Base-by-base conservation (phyloP, 2,888 invertebrate genomes). In the Drosophila birchii region DNA sequence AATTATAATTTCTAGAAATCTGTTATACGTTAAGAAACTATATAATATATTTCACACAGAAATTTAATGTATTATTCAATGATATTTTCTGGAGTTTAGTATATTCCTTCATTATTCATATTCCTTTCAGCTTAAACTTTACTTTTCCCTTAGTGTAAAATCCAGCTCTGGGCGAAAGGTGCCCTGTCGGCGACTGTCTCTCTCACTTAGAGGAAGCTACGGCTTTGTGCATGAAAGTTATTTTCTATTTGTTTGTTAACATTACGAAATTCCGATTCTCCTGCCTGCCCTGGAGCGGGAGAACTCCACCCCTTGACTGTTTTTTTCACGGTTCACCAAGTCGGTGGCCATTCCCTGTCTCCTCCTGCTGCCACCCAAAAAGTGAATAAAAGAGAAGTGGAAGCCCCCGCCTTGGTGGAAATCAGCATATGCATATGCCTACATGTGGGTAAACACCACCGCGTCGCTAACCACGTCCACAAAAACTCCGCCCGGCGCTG, bases 371-470 rank as follows among this genome's bases (percentile, higher is more conserved):
- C 39, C 47, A n/a, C 16, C 54, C 32, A 49, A 45, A 62, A 32
- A 12, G 8, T n/a, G 26, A 26, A 23, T 41, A 51, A 43, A 26
- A 34, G 49, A 14, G 49, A 34, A 20, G 49, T 16, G 16, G 26
- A n/a, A 8, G 36, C 55, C 71, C 63, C 53, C 53, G 44, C 11
- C 54, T 43, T 61, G 84, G 84, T 86, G 82, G 81, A 78, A 89
- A 88, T 89, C 88, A 88, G 78, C 88, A 89, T 84, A 84, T 84
- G 84, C 89, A 88, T 88, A 88, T 76, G 88, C 88, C 88, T 82
- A 84, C 82, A 89, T 88, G 81, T 90, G 88, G 88, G 88, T 89
- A 88, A 88, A 88, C 88, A 88, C 89, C 90, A 88, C 90, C 89
- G 90, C 89, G 84, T 83, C 89, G 86, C 78, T 79, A 83, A 86